Evolutionary conservation across 2,888 invertebrate species (phyloP).

Genomic region (Drosophila vallismaia): DNA sequence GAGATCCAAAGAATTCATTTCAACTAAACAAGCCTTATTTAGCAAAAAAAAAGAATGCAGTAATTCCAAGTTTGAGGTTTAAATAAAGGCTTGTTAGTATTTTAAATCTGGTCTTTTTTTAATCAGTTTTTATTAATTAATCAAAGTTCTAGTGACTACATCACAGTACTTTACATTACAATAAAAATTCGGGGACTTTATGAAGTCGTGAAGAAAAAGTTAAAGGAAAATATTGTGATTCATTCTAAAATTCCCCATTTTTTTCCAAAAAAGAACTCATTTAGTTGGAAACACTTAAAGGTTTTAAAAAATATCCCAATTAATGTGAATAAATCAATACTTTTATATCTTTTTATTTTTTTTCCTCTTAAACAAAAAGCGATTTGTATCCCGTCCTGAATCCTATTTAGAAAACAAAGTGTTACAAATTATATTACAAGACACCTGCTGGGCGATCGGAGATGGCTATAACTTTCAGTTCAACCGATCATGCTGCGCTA

Average conservation of each 20-base stretch:
- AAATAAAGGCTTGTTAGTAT: conserved; percentile 36
- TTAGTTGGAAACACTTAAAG: not conserved
- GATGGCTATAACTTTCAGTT: conserved; percentile 11
- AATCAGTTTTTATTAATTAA: conserved; percentile 61
- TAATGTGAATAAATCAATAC: not conserved
- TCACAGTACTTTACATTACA: not conserved
- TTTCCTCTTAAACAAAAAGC: not conserved
- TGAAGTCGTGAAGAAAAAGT: not conserved
- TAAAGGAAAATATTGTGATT: not conserved
- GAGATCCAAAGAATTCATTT: conserved; percentile 59
- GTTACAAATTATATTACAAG: conserved; percentile 25
- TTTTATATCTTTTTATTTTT: too few relatives aligned
- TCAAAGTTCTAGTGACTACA: conserved; percentile 53
- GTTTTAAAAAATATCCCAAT: not conserved
- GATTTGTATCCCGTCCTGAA: not conserved
- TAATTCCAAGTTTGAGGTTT: conserved; percentile 52
- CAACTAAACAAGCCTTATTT: conserved; percentile 69
- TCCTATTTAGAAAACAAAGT: conserved; percentile 22
- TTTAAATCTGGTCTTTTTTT: conserved; percentile 4
- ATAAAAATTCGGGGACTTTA: not conserved
- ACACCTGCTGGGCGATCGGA: conserved; percentile 24
- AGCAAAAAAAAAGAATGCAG: conserved; percentile 55
- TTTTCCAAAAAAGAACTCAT: not conserved
- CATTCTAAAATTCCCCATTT: not conserved
- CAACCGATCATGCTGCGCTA: conserved; percentile 1